phyloP scores from a whole-genome alignment of 2,113 vertebrate genomes.

The Nerophis ophidion region DNA sequence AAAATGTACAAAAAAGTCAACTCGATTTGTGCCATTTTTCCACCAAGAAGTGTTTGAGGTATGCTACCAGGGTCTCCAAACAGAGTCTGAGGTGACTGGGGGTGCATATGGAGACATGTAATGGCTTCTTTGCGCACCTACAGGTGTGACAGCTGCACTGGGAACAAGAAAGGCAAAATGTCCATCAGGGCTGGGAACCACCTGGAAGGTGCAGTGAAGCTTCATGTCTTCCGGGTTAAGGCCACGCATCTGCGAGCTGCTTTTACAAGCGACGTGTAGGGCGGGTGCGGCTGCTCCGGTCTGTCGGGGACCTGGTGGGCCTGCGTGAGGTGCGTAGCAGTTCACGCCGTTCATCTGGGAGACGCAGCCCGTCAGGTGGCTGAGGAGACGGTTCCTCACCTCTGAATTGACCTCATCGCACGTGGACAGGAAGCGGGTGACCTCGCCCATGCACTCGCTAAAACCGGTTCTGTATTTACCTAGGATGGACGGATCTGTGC shows the following conservation, averaged over 20 bases:
- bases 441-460: conserved; percentile 90
- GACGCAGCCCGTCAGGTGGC: conserved; percentile 89
- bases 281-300: conserved; percentile 54
- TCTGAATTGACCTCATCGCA: conserved; percentile 89
- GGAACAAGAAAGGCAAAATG: conserved; percentile 90
- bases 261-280: conserved; percentile 75
- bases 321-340: conserved; percentile 70
- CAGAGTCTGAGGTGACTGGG: conserved; percentile 78
- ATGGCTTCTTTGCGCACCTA: conserved; percentile 64
- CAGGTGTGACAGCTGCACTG: conserved; percentile 75
- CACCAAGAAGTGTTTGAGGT: neutral
- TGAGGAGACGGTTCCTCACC: conserved; percentile 83
- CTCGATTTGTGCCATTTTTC: conserved; percentile 5
- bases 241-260: conserved; percentile 29
- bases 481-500: conserved; percentile 81
- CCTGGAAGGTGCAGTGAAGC: conserved; percentile 81
- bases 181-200: conserved; percentile 85
- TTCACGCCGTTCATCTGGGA: conserved; percentile 83
- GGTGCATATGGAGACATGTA: conserved; percentile 64
- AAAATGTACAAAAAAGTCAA: conserved; percentile 46
- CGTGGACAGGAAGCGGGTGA: conserved; percentile 91
- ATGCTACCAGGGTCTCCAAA: conserved; percentile 93
- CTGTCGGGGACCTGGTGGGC: conserved; percentile 71
- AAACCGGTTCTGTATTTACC: conserved; percentile 91
- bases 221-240: conserved; percentile 68